Percentiles rank a stretch among this genome's conserved stretches.
These are phyloP conservation scores for Drosophila gaucha DNA, from an alignment of 2,888 invertebrate genomes.

Conservation along the genomic window DNA sequence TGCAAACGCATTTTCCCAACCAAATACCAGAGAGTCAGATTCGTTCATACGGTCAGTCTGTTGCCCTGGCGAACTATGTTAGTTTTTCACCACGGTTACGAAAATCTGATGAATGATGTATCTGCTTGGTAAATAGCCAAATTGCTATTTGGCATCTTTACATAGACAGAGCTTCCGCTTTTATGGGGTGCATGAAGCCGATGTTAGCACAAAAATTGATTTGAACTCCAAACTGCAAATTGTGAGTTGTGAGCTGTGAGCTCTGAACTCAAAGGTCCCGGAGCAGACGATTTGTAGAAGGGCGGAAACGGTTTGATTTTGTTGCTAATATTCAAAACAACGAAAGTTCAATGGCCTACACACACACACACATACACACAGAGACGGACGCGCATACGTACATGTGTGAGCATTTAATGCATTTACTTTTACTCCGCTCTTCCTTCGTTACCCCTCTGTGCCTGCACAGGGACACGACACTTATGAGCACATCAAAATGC, in stretches of 20 bases:
- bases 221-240: constrained; percentile 53
- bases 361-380: constrained; percentile 18
- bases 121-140: constrained; percentile 21
- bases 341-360: constrained; percentile 65
- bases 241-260: too few relatives aligned
- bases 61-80: constrained; percentile 17
- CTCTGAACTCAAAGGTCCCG: constrained; percentile 15
- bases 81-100: constrained; percentile 13
- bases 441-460: neutral
- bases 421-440: constrained; percentile 7
- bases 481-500: constrained; percentile 73
- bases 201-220: constrained; percentile 40
- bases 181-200: too few relatives aligned
- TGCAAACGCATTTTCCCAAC: constrained; percentile 17
- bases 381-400: neutral
- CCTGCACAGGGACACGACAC: constrained; percentile 36
- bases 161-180: too few relatives aligned
- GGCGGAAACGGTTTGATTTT: constrained; percentile 12
- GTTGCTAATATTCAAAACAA: constrained; percentile 18
- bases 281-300: too few relatives aligned
- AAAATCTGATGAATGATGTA: constrained; percentile 34
- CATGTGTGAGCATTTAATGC: constrained; percentile 25
- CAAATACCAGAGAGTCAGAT: neutral
- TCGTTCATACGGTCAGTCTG: neutral
- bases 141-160: neutral